Conservation (phyloP, 2,797 vertebrate species). For the Gymnoscopelus microlampas region DNA sequence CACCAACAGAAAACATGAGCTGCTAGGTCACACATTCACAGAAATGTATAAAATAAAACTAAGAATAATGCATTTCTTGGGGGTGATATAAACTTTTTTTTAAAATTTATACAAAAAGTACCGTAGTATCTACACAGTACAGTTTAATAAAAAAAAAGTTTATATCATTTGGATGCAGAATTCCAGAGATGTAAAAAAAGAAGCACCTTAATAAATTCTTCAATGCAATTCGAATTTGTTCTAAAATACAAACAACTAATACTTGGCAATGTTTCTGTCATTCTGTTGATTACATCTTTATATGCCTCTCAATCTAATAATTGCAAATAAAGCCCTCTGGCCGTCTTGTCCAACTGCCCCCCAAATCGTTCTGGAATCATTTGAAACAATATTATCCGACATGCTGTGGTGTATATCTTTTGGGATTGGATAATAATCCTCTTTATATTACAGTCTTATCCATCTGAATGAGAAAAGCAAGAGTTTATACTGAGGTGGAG, state of each 20-base stretch:
- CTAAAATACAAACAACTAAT: background rate
- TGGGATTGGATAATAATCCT: background rate
- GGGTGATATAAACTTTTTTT: too few relatives aligned
- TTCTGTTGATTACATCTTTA: conserved; percentile 8
- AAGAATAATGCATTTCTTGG: too few relatives aligned
- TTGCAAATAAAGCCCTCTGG: background rate
- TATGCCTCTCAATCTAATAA: conserved; percentile 13
- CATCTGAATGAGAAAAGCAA: background rate
- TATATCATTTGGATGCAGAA: conserved; percentile 27
- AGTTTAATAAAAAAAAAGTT: conserved; percentile 20
- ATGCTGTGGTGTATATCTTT: background rate
- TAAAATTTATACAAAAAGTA: too few relatives aligned
- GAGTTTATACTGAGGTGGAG: background rate
- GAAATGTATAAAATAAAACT: conserved; percentile 22
- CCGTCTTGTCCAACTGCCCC: background rate
- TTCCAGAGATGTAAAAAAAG: background rate
- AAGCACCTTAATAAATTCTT: background rate
- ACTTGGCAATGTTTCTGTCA: background rate
- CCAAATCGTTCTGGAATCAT: background rate
- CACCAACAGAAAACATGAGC: conserved; percentile 35
- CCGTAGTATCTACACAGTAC: conserved; percentile 41
- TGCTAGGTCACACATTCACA: conserved; percentile 29
- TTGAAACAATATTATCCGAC: background rate
- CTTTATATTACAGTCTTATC: background rate
- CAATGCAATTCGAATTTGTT: background rate